Conservation (phyloP, 1,140 invertebrate genomes). For the Capitella teleta region DNA sequence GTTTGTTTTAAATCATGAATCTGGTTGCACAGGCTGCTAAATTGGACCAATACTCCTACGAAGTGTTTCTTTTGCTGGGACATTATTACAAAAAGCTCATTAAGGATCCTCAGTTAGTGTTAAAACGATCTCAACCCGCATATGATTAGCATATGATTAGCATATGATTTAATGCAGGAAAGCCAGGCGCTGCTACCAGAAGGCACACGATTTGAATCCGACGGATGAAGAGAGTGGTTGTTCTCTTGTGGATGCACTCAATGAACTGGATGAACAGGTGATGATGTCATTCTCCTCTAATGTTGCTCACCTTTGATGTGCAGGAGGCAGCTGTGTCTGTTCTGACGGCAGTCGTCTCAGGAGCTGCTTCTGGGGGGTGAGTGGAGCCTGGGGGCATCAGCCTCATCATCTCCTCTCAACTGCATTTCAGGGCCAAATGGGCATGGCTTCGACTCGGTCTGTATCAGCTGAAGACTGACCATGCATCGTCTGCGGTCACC, state of each 20-base stretch:
- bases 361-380: too few species aligned
- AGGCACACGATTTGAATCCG: slow-evolving; percentile 62
- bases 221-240: slow-evolving; percentile 54
- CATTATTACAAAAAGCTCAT: slow-evolving; percentile 53
- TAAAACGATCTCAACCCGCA: not conserved
- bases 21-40: slow-evolving; percentile 68
- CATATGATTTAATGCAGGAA: slow-evolving; percentile 38
- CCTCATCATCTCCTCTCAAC: too few species aligned
- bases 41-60: slow-evolving; percentile 56
- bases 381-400: too few species aligned
- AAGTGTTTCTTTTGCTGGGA: slow-evolving; percentile 65
- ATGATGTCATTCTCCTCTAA: not conserved
- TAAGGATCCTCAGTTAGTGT: slow-evolving; percentile 8
- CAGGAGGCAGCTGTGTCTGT: slow-evolving; percentile 1
- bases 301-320: not conserved
- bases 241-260: slow-evolving; percentile 63
- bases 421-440: slow-evolving; percentile 54
- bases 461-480: slow-evolving; percentile 58
- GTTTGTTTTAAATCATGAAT: too few species aligned
- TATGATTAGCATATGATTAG: not conserved
- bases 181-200: slow-evolving; percentile 69
- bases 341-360: too few species aligned
- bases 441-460: slow-evolving; percentile 65
- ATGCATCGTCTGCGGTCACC: slow-evolving; percentile 60
- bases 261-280: slow-evolving; percentile 51